phyloP scores from a whole-genome alignment of 2,888 invertebrate species.

The Linnaemya vulpina region DNA sequence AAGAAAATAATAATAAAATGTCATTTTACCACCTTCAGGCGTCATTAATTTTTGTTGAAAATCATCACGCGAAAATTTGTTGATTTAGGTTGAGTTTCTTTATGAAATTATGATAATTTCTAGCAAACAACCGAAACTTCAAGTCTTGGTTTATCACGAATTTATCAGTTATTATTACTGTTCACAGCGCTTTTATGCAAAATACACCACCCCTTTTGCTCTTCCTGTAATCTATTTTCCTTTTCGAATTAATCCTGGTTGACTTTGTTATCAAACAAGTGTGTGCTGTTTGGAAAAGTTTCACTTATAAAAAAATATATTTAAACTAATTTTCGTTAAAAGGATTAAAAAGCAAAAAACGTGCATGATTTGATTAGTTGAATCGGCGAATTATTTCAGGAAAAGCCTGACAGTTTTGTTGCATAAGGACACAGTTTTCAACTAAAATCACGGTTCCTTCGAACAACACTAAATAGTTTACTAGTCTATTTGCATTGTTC shows the following conservation, averaged over 20 bases:
- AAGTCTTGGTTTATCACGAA: slow-evolving; percentile 64
- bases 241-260: neutral
- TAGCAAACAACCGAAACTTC: slow-evolving; percentile 76
- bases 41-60: slow-evolving; percentile 70
- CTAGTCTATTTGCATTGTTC: too few species aligned
- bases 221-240: neutral
- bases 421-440: neutral
- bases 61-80: slow-evolving; percentile 76
- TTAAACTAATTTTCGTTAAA: slow-evolving; percentile 82
- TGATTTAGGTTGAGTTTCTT: slow-evolving; percentile 81
- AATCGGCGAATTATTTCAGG: neutral
- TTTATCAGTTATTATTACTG: slow-evolving; percentile 66
- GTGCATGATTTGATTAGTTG: slow-evolving; percentile 37
- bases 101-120: slow-evolving; percentile 81
- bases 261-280: neutral
- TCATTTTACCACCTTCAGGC: slow-evolving; percentile 71
- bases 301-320: slow-evolving; percentile 75
- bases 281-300: slow-evolving; percentile 65
- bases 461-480: too few species aligned
- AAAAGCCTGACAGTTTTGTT: neutral
- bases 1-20: slow-evolving; percentile 62
- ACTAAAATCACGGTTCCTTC: too few species aligned
- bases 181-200: slow-evolving; percentile 28
- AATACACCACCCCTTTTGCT: neutral
- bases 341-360: slow-evolving; percentile 78